Base-by-base conservation (phyloP, 2,113 vertebrate species). In the Periophthalmus modestus region DNA sequence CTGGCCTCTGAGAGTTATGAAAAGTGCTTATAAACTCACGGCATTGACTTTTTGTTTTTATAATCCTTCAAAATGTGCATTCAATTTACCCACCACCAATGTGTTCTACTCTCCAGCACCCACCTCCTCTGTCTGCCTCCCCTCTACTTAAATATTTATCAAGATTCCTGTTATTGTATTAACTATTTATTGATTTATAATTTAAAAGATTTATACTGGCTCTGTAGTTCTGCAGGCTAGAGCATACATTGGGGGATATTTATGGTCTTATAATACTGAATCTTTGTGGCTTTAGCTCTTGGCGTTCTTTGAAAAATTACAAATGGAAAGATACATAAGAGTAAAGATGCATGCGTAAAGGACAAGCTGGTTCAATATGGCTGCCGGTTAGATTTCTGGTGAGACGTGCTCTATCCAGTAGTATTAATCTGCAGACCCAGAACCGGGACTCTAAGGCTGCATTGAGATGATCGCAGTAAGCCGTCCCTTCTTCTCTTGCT, bases 101-200 rank as follows among this genome's bases (percentile, higher is more conserved):
- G 10, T 66, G 57, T 67, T 24, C 23, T 71, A 71, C 76, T 72
- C 48, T 67, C 21, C 24, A 5, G 50, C 43, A 73, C n/a, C 73
- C 48, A 78, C 89, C 77, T 78, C 84, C 78, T 80, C 93, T 85
- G 86, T 91, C 76, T 78, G 62, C 68, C 82, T 76, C 90, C 85
- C 68, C 66, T 85, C 80, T 87, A 87, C 94, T 98, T 93, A 97
- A 98, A 97, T 96, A 98, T 97, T 96, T 95, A 98, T 93, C 89
- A 92, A 92, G 94, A 93, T 92, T 92, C 94, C 95, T 97, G 95
- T 96, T 96, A 95, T 94, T 94, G 93, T 95, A 98, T 98, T 97
- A 98, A 97, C 94, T 96, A 98, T 97, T 98, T 96, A 98, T 97
- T 84, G 94, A 98, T 98, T 95, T 97, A 95, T 97, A 94, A 96